A percentile compares a stretch with the other conserved stretches of the same genome.
phyloP scores from a whole-genome alignment of 2,797 vertebrate genomes.

The Lemur catta region DNA sequence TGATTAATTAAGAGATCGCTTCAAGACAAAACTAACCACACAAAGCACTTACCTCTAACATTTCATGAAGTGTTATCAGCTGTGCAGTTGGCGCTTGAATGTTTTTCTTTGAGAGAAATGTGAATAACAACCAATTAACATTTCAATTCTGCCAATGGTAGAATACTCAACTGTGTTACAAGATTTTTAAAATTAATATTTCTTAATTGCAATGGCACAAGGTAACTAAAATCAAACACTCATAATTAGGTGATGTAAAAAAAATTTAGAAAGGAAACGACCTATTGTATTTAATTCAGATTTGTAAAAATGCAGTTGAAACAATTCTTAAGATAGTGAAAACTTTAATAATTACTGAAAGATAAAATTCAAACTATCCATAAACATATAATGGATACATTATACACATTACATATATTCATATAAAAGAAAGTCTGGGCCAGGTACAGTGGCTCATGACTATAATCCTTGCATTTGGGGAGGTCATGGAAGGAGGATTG shows the following conservation, averaged over 20 bases:
- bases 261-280: slow-evolving; percentile 39
- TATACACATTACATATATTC: not conserved
- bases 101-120: slow-evolving; percentile 72
- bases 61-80: slow-evolving; percentile 76
- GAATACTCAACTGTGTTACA: not conserved
- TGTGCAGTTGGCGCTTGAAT: slow-evolving; percentile 51
- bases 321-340: slow-evolving; percentile 2
- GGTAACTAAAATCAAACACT: slow-evolving; percentile 14
- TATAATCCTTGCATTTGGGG: not conserved
- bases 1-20: not conserved
- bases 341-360: not conserved
- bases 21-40: slow-evolving; percentile 26
- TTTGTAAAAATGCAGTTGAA: slow-evolving; percentile 22
- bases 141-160: not conserved
- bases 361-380: slow-evolving; percentile 36
- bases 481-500: not conserved
- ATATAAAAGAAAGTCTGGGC: not conserved
- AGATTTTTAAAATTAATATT: slow-evolving; percentile 24
- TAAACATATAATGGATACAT: not conserved
- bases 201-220: slow-evolving; percentile 11
- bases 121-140: slow-evolving; percentile 62
- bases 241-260: slow-evolving; percentile 13
- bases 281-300: not conserved
- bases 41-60: slow-evolving; percentile 83
- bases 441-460: not conserved